A percentile compares a stretch with the other conserved stretches of the same genome.
Evolutionary conservation across 2,888 invertebrate species (phyloP).

Genomic region (Drosophila lacicola): DNA sequence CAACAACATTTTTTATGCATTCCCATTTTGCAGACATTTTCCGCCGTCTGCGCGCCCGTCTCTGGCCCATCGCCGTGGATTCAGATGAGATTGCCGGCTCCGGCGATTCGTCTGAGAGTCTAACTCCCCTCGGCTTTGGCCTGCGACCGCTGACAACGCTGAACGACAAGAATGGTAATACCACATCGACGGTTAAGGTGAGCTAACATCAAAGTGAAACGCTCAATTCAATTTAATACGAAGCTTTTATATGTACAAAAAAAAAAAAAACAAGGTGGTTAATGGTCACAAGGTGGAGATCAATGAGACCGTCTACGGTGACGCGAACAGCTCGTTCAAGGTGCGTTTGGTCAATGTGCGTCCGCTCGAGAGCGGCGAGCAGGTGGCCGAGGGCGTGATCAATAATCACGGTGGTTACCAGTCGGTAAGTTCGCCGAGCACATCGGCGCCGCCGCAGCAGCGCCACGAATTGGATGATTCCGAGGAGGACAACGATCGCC

Average conservation of each 20-base stretch:
- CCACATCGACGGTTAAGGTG: constrained; percentile 85
- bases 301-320: constrained; percentile 87
- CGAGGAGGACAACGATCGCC: constrained; percentile 71
- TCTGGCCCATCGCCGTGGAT: constrained; percentile 66
- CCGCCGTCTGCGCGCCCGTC: constrained; percentile 81
- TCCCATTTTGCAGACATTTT: constrained; percentile 76
- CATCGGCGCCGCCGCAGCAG: constrained; percentile 50
- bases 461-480: constrained; percentile 58
- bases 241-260: background rate
- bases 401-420: constrained; percentile 40
- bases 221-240: background rate
- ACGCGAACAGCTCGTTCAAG: constrained; percentile 84
- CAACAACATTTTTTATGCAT: constrained; percentile 38
- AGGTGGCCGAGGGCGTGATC: constrained; percentile 65
- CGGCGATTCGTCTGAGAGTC: constrained; percentile 41
- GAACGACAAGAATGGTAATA: constrained; percentile 81
- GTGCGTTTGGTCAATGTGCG: constrained; percentile 86
- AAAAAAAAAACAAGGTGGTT: constrained; percentile 84
- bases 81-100: constrained; percentile 51
- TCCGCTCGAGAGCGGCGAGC: constrained; percentile 84
- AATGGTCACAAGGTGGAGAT: constrained; percentile 87
- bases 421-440: constrained; percentile 40
- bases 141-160: constrained; percentile 48
- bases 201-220: constrained; percentile 18
- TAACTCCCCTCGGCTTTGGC: constrained; percentile 46